Percentiles rank a stretch among this genome's conserved stretches.
These are phyloP conservation scores for Calameuta filiformis DNA, from an alignment of 2,888 invertebrate genomes.

Conservation along the genomic window DNA sequence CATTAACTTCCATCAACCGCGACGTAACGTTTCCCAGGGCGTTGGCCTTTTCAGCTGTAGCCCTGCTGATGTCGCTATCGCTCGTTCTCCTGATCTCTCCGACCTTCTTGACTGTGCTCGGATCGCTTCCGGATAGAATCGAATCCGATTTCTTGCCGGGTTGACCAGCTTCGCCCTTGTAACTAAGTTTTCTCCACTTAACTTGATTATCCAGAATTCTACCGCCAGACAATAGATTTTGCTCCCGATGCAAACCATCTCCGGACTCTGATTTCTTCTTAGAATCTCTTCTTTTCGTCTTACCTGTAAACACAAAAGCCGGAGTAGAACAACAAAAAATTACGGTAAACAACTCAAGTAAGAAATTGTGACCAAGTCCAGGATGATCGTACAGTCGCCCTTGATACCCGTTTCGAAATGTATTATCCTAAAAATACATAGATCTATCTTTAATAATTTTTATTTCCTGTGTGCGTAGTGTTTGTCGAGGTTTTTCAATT, in stretches of 20 bases:
- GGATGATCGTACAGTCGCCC: too few relatives aligned
- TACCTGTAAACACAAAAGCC: slow-evolving; percentile 41
- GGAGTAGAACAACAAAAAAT: too few relatives aligned
- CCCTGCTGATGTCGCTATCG: slow-evolving; percentile 64
- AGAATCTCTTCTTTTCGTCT: slow-evolving; percentile 70
- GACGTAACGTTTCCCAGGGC: slow-evolving; percentile 46
- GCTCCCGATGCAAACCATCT: slow-evolving; percentile 68
- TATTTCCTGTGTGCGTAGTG: too few relatives aligned
- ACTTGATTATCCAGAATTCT: slow-evolving; percentile 61
- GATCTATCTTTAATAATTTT: too few relatives aligned
- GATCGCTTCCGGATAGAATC: slow-evolving; percentile 63
- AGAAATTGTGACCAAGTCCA: too few relatives aligned
- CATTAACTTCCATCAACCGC: slow-evolving; percentile 69
- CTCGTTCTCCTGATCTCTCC: slow-evolving; percentile 67
- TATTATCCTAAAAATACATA: too few relatives aligned
- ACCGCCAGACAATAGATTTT: slow-evolving; percentile 65
- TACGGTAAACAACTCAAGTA: too few relatives aligned
- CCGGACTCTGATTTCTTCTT: slow-evolving; percentile 71
- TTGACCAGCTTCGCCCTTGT: slow-evolving; percentile 52
- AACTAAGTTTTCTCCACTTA: slow-evolving; percentile 60
- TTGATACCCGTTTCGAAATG: too few relatives aligned
- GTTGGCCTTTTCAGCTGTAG: slow-evolving; percentile 45
- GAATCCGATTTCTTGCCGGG: slow-evolving; percentile 66
- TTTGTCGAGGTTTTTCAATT: too few relatives aligned
- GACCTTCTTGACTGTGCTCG: slow-evolving; percentile 62